Conservation (phyloP, 2,113 vertebrate genomes). For the Notothenia rossii region DNA sequence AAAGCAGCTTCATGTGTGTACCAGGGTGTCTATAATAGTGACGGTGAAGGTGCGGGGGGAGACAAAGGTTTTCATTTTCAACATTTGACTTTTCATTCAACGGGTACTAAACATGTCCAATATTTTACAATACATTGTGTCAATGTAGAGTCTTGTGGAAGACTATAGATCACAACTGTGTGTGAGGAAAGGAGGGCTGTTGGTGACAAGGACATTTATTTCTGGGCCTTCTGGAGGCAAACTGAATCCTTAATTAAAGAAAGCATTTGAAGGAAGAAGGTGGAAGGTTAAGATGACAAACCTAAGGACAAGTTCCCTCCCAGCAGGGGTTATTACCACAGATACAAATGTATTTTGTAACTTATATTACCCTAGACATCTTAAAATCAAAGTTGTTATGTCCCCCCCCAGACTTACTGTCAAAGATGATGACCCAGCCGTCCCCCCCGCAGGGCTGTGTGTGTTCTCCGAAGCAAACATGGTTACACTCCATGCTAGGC, state of each 20-base stretch:
- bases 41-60: no score
- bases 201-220: not conserved
- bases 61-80: no score
- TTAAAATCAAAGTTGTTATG: not conserved
- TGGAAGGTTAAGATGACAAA: not conserved
- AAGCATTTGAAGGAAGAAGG: not conserved
- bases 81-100: not conserved
- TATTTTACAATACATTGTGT: not conserved
- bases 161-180: not conserved
- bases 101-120: not conserved
- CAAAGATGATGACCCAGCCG: conserved; percentile 96
- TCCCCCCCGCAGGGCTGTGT: conserved; percentile 96
- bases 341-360: not conserved
- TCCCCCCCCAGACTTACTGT: conserved; percentile 87
- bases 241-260: not conserved
- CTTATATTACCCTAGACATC: not conserved
- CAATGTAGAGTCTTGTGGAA: not conserved
- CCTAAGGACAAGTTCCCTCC: no score
- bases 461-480: conserved; percentile 96
- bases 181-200: not conserved
- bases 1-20: no score
- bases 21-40: no score
- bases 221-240: not conserved
- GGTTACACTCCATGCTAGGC: conserved; percentile 94
- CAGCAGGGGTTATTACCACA: not conserved